Evolutionary conservation across 2,797 vertebrate genomes (phyloP).

Genomic region (Gambelia wislizenii): DNA sequence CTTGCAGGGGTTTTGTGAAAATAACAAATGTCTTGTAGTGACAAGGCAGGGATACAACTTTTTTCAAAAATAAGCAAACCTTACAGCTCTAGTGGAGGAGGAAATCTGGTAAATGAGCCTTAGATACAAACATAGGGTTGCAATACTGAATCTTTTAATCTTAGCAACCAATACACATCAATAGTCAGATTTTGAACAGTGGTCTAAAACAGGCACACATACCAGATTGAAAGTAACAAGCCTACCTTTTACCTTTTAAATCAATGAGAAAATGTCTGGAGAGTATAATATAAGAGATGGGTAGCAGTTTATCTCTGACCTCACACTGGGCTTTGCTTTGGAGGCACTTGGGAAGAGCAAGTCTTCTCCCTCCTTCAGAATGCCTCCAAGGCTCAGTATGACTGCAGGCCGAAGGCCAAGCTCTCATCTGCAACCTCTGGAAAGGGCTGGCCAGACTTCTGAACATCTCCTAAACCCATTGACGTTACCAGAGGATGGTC

Average conservation of each 20-base stretch:
- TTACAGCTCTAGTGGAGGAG: not conserved
- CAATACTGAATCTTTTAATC: not conserved
- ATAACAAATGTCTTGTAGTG: not conserved
- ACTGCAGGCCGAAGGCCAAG: not conserved
- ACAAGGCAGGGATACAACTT: no score
- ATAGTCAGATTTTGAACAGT: not conserved
- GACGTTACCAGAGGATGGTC: not conserved
- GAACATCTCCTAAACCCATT: not conserved
- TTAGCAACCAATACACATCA: not conserved
- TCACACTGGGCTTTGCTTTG: no score
- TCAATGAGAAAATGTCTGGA: no score
- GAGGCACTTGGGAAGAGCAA: not conserved
- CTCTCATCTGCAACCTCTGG: not conserved
- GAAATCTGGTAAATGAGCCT: not conserved
- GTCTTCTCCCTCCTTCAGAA: not conserved
- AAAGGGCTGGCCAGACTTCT: not conserved
- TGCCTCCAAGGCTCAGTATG: not conserved
- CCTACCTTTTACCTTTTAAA: no score
- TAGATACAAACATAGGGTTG: not conserved
- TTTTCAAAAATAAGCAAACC: no score
- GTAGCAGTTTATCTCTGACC: not conserved
- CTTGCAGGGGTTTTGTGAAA: no score
- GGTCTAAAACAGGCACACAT: no score
- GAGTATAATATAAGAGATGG: no score
- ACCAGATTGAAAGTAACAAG: no score